A percentile compares a stretch with the other conserved stretches of the same genome.
Conservation (phyloP, 2,888 invertebrate species). For the Phaedon cochleariae region DNA sequence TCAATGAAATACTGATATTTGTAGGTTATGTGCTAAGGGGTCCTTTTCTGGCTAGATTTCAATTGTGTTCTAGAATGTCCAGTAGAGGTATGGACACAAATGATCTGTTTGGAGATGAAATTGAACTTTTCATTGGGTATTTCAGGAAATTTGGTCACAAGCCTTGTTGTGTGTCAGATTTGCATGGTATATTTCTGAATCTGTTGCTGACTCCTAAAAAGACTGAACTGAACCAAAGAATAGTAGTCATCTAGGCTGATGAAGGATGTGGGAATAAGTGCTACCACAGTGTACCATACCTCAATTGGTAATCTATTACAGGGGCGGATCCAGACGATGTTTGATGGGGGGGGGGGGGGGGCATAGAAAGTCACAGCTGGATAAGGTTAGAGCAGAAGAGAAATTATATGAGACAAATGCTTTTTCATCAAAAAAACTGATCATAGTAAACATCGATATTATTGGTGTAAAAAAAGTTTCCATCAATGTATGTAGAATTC, state of each 20-base stretch:
- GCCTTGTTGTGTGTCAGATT: slow-evolving; percentile 85
- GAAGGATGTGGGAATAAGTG: slow-evolving; percentile 71
- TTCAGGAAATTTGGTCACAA: slow-evolving; percentile 85
- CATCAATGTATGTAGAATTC: too few species aligned
- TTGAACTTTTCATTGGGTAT: slow-evolving; percentile 79
- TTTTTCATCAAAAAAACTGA: too few species aligned
- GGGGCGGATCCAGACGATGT: too few species aligned
- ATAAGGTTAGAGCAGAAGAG: too few species aligned
- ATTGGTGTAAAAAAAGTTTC: too few species aligned
- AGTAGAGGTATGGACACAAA: slow-evolving; percentile 65
- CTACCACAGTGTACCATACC: slow-evolving; percentile 72
- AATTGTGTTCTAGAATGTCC: slow-evolving; percentile 73
- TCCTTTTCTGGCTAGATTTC: slow-evolving; percentile 84
- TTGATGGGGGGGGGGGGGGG: too few species aligned
- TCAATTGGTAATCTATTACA: slow-evolving; percentile 69
- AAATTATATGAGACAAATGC: too few species aligned
- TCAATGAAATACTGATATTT: slow-evolving; percentile 16
- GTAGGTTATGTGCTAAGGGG: slow-evolving; percentile 71
- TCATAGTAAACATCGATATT: too few species aligned
- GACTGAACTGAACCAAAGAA: too few species aligned
- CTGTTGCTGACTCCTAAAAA: slow-evolving; percentile 73
- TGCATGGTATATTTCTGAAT: slow-evolving; percentile 77
- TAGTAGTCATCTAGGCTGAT: slow-evolving; percentile 68
- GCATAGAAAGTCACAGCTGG: too few species aligned
- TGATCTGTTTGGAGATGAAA: slow-evolving; percentile 69